Percentiles rank a stretch among this genome's conserved stretches.
phyloP scores from a whole-genome alignment of 2,113 vertebrate species.

The Lophura nycthemera region DNA sequence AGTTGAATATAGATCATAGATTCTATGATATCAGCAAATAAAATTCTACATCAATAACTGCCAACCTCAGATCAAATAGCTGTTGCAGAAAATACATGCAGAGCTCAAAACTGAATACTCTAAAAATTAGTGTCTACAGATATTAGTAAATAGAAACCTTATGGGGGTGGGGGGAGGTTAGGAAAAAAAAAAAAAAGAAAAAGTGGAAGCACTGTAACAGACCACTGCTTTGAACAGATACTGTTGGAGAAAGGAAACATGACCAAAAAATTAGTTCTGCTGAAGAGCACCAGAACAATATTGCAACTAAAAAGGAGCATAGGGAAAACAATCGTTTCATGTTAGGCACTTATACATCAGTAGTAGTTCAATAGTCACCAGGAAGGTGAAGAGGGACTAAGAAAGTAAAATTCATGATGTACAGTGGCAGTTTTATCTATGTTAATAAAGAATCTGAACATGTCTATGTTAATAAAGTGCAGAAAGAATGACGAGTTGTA shows the following conservation, averaged over 20 bases:
- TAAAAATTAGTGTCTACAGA: neutral
- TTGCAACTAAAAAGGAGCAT: neutral
- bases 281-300: neutral
- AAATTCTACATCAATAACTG: neutral
- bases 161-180: neutral
- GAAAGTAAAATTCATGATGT: neutral
- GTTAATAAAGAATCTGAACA: neutral
- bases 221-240: neutral
- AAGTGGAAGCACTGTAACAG: neutral
- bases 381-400: neutral
- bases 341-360: neutral
- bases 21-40: neutral
- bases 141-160: neutral
- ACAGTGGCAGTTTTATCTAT: neutral
- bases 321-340: neutral
- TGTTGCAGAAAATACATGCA: neutral
- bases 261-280: neutral
- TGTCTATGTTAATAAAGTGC: neutral
- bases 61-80: neutral
- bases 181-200: neutral
- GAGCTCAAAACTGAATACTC: neutral
- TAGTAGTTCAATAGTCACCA: neutral
- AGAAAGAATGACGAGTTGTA: neutral
- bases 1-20: neutral
- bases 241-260: neutral